Base-by-base conservation (phyloP, 2,113 vertebrate genomes). In the Bubo bubo region DNA sequence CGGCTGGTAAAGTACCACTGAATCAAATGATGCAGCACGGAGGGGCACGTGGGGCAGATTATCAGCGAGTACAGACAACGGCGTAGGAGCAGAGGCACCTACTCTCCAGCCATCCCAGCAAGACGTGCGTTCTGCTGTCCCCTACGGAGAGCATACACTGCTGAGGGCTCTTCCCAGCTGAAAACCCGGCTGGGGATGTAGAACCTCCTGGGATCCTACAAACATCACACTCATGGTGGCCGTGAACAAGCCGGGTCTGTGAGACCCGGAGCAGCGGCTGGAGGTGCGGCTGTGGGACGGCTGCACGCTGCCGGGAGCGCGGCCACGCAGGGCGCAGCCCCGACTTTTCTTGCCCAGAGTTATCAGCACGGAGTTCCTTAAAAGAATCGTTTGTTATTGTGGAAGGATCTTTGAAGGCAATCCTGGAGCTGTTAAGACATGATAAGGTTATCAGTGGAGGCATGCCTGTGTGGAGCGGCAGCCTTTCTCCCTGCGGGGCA, bases 381-480 rank as follows among this genome's bases (percentile, higher is more conserved):
- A 79, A 56, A 90, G 90, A 92, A 87, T 41, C 8, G 93, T 74
- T 96, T 95, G 95, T 93, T 98, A 30, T 93, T 90, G 84, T 79
- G 77, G 84, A 84, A 41, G 81, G 83, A 88, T 82, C 96, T 97
- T 96, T 97, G 96, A 96, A 96, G 96, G 94, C 47, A 80, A 37
- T 83, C 32, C 72, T 4, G 60, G 97, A 97, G 96, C 96, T 98
- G 97, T 97, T 93, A 91, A 53, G 97, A 96, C 98, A 96, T 0
- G 97, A 97, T 83, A 93, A 94, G 96, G 96, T 97, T 97, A 97
- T 96, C 97, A 68, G 96, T 9, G 14, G 87, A 96, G 96, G 93
- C 97, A 96, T 95, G 97, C 89, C 95, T 94, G 92, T 8, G 16
- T 79, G 10, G 88, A 88, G 91, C 52, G 2, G 96, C 90, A 84